Conservation (phyloP, 30 jellyfish, hydroid and myxozoan species). For the Cassiopea andromeda region DNA sequence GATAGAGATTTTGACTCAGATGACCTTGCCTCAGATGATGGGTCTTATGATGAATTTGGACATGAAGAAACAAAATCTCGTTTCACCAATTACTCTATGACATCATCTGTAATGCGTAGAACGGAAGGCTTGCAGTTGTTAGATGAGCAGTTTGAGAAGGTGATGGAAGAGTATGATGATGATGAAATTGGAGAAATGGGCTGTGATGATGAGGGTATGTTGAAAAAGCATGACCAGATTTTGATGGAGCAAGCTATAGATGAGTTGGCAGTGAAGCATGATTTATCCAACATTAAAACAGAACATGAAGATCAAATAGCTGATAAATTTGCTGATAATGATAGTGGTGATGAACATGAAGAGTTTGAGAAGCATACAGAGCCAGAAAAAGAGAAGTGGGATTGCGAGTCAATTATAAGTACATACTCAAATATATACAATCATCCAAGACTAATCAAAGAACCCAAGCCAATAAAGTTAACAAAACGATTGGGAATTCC, state of each 20-base stretch:
- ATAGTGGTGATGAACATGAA: slow-evolving; percentile 49
- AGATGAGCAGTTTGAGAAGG: slow-evolving; percentile 82
- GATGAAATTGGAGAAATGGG: slow-evolving; percentile 88
- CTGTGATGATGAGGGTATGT: slow-evolving; percentile 71
- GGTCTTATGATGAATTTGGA: slow-evolving; percentile 47
- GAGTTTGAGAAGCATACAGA: slow-evolving; percentile 58
- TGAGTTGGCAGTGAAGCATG: slow-evolving; percentile 62
- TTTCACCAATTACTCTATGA: slow-evolving; percentile 90
- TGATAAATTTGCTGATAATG: slow-evolving; percentile 27
- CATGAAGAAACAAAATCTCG: slow-evolving; percentile 87
- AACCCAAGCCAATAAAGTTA: slow-evolving; percentile 68
- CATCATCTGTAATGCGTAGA: slow-evolving; percentile 94
- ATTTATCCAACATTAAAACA: not conserved
- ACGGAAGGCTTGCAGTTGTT: slow-evolving; percentile 77
- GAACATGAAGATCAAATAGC: not conserved
- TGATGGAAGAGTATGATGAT: slow-evolving; percentile 95
- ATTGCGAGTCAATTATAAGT: slow-evolving; percentile 92
- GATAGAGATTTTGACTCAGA: slow-evolving; percentile 69
- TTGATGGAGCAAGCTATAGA: slow-evolving; percentile 70
- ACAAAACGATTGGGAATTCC: slow-evolving; percentile 82
- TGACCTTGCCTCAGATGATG: slow-evolving; percentile 65
- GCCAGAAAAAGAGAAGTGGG: slow-evolving; percentile 84
- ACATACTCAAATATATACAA: slow-evolving; percentile 89
- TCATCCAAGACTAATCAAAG: slow-evolving; percentile 84
- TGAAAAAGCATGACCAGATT: slow-evolving; percentile 23